Evolutionary conservation across 1,140 invertebrate species (phyloP), one percentile per base, ranked within the genome.

Genomic region (Drosophila nebulosa): DNA sequence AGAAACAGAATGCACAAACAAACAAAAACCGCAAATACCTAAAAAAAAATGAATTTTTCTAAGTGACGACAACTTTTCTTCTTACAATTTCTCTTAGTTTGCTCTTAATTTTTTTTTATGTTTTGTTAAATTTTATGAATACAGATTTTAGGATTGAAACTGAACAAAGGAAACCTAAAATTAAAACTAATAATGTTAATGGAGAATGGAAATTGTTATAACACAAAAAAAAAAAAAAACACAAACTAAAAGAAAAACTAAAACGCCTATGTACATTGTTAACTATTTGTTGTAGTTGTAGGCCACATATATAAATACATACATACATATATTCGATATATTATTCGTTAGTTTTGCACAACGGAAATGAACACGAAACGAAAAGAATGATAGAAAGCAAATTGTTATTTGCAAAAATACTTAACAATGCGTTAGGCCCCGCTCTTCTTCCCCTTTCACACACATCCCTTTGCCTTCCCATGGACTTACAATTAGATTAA

Each of bases 1-100:
- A n/a, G n/a, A n/a, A n/a, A n/a, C n/a, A n/a, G n/a, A n/a, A n/a
- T n/a, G n/a, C n/a, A n/a, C n/a, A n/a, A n/a, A 46, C 21, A 39
- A 56, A 24, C 26, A 60, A 4, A 39, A 39, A 60, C 12, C 51
- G 24, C 9, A 39, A 56, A 61, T 61, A 36, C 21, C 36, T 51
- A 56, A 74, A 32, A 32, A 36, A 63, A 72, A 71, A 75, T 74
- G 62, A 80, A 80, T 80, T 80, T 80, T 80, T 80, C 71, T 80
- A 80, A 79, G 77, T 46, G 39, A 42, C 70, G 46, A 63, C n/a
- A 52, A 32, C 30, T 32, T 69, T 53, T 75, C 6, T 18, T 16
- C 57, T 42, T 16, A 74, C 22, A 27, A 26, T 67, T 51, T 73
- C 59, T 66, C 58, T 61, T 65, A 73, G 58, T 36, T 59, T 60